Conservation (phyloP, 2,888 invertebrate species). For the Chrysolina oricalcia region DNA sequence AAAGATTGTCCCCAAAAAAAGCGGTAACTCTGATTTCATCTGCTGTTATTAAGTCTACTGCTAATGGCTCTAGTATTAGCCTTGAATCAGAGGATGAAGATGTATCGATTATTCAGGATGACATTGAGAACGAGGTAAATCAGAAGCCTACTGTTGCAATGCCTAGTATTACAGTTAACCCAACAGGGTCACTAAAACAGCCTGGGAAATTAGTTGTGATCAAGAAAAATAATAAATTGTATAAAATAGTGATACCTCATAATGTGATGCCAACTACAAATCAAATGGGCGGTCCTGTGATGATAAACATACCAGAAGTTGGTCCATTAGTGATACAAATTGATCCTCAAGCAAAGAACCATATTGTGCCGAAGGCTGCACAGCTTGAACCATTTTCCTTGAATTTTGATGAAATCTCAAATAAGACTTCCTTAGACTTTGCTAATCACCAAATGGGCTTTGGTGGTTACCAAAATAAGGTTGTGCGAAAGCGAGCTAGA, state of each 20-base stretch:
- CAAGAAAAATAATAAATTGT: conserved; percentile 45
- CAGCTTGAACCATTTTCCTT: conserved; percentile 36
- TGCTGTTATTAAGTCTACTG: conserved; percentile 22
- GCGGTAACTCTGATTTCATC: conserved; percentile 5
- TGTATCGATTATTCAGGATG: conserved; percentile 1
- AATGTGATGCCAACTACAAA: conserved; percentile 50
- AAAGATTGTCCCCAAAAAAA: conserved; percentile 18
- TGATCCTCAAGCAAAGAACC: conserved; percentile 40
- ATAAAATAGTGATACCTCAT: conserved; percentile 52
- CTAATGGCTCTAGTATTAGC: background rate
- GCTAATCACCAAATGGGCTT: background rate
- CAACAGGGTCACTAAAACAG: conserved; percentile 19
- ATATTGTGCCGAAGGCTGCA: background rate
- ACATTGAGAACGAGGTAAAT: conserved; percentile 12
- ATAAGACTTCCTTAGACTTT: background rate
- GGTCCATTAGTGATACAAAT: conserved; percentile 52
- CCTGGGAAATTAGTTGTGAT: conserved; percentile 45
- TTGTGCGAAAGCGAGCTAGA: background rate
- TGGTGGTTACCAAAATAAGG: background rate
- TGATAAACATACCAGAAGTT: conserved; percentile 53
- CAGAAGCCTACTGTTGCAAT: background rate
- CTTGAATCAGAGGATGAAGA: conserved; percentile 32
- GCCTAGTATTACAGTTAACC: conserved; percentile 3
- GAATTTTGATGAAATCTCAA: conserved; percentile 36
- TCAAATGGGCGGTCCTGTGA: conserved; percentile 46